Conservation (phyloP, 2,888 invertebrate species). For the Antheraea yamamai region DNA sequence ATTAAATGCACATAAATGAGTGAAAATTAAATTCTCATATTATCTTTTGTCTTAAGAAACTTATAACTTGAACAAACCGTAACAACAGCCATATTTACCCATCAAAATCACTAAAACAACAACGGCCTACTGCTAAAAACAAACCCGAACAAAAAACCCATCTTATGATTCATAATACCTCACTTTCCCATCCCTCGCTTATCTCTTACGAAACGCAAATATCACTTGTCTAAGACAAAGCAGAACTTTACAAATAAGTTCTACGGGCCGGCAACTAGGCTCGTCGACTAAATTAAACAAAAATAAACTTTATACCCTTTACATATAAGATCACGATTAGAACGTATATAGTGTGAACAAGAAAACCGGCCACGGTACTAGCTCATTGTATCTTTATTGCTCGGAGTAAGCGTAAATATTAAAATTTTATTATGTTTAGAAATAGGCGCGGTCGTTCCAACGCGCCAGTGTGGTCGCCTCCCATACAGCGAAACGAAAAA, state of each 20-base stretch:
- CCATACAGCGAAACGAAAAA: constrained; percentile 65
- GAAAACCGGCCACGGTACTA: constrained; percentile 56
- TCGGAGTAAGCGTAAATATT: constrained; percentile 74
- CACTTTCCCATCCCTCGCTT: constrained; percentile 61
- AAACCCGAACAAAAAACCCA: constrained; percentile 47
- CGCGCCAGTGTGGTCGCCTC: constrained; percentile 75
- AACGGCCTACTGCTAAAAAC: constrained; percentile 63
- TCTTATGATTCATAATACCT: constrained; percentile 42
- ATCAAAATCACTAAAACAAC: constrained; percentile 26
- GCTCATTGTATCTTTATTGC: constrained; percentile 75
- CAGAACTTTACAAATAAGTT: constrained; percentile 71
- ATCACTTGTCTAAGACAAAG: constrained; percentile 67
- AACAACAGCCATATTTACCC: not conserved
- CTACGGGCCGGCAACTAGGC: constrained; percentile 54
- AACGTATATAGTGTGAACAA: not conserved
- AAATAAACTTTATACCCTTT: not conserved
- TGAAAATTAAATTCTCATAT: not conserved
- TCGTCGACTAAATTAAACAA: constrained; percentile 28
- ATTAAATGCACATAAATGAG: not conserved
- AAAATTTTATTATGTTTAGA: constrained; percentile 78
- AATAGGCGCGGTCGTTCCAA: constrained; percentile 64
- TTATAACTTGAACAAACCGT: not conserved
- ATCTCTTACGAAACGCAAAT: constrained; percentile 70
- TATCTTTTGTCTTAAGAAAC: not conserved
- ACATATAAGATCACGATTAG: not conserved